A percentile compares a stretch with the other conserved stretches of the same genome.
phyloP scores from a whole-genome alignment of 1,140 invertebrate genomes.

The Lepidurus arcticus region DNA sequence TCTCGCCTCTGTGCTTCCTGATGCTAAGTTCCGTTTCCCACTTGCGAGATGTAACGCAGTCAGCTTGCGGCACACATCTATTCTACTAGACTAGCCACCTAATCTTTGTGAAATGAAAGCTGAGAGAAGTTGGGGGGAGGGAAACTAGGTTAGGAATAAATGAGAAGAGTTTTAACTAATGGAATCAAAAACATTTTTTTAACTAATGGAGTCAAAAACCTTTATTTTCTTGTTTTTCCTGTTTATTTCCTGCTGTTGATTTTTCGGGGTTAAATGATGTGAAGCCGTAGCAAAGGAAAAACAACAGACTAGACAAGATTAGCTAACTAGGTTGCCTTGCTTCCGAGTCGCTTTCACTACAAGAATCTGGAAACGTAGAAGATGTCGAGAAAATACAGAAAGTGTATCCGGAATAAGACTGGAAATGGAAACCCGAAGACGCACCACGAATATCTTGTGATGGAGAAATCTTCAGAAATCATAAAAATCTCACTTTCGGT shows the following conservation, averaged over 20 bases:
- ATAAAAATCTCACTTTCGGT: slow-evolving; percentile 9
- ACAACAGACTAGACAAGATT: too few species aligned
- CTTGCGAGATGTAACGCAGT: background rate
- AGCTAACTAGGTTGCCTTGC: too few species aligned
- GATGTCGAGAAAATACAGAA: background rate
- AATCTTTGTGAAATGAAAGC: background rate
- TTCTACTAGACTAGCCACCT: background rate
- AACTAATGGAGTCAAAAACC: too few species aligned
- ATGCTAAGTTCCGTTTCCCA: background rate
- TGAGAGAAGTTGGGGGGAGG: background rate
- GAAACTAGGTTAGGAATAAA: background rate
- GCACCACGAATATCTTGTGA: background rate
- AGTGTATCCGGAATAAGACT: background rate
- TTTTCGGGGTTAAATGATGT: too few species aligned
- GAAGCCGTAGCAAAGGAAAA: too few species aligned
- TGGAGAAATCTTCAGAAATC: background rate
- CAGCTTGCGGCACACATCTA: background rate
- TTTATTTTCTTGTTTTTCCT: too few species aligned
- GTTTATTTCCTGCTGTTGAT: too few species aligned
- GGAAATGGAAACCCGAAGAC: background rate
- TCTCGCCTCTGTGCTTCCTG: background rate
- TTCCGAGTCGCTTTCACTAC: background rate
- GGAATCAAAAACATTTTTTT: too few species aligned
- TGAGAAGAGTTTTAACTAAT: too few species aligned
- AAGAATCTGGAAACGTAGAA: background rate